phyloP scores from a whole-genome alignment of 2,888 invertebrate species.

The Acanthacorydalis orientalis region DNA sequence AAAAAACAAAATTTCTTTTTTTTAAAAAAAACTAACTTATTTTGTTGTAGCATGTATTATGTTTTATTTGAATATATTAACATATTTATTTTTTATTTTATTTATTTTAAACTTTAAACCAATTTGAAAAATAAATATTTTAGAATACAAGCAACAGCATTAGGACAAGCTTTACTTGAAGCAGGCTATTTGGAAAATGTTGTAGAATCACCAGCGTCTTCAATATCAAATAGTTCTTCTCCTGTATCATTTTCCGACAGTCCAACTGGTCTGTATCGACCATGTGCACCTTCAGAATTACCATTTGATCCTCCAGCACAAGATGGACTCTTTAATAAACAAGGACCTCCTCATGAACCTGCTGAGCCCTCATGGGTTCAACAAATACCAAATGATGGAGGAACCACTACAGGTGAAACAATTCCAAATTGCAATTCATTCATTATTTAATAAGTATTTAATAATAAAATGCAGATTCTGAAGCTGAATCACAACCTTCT shows the following conservation, averaged over 20 bases:
- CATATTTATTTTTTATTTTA: conserved; percentile 6
- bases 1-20: no score
- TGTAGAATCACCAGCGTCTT: conserved; percentile 27
- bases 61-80: neutral
- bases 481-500: conserved; percentile 21
- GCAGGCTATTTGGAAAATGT: conserved; percentile 57
- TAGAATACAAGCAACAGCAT: conserved; percentile 56
- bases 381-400: conserved; percentile 33
- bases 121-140: conserved; percentile 6
- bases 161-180: conserved; percentile 63
- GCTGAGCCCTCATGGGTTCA: conserved; percentile 48
- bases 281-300: conserved; percentile 19
- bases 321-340: neutral
- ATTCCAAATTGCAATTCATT: neutral
- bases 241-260: conserved; percentile 35
- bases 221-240: conserved; percentile 22
- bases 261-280: conserved; percentile 26
- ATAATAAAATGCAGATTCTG: conserved; percentile 22
- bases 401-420: conserved; percentile 21
- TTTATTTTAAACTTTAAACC: neutral
- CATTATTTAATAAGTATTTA: neutral
- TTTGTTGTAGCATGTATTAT: neutral
- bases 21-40: neutral
- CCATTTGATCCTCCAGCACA: conserved; percentile 1
- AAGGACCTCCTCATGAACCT: conserved; percentile 16